A percentile compares a stretch with the other conserved stretches of the same genome.
Conservation (phyloP, 2,888 invertebrate species). For the Pammene aurita region DNA sequence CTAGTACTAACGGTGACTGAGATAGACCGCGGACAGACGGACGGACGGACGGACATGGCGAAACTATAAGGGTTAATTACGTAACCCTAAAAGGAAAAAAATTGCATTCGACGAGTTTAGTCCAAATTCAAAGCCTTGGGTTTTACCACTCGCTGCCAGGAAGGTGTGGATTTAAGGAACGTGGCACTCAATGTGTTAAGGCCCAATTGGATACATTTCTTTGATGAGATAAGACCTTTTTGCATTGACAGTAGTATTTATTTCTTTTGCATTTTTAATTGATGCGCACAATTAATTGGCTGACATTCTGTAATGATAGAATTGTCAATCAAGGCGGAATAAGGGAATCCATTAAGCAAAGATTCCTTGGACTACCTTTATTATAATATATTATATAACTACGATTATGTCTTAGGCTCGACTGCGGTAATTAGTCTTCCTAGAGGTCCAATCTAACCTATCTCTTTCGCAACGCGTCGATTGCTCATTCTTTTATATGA, state of each 20-base stretch:
- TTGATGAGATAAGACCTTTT: not conserved
- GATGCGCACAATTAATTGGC: constrained; percentile 14
- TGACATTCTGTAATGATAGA: constrained; percentile 16
- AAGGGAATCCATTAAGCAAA: constrained; percentile 9
- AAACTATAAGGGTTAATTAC: too few species aligned
- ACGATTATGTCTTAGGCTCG: not conserved
- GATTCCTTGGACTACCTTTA: constrained; percentile 9
- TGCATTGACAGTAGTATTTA: not conserved
- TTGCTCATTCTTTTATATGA: too few species aligned
- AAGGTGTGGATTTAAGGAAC: too few species aligned
- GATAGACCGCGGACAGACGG: too few species aligned
- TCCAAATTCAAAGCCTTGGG: too few species aligned
- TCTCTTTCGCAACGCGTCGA: too few species aligned
- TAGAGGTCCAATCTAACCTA: too few species aligned
- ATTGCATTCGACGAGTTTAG: too few species aligned
- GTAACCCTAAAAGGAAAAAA: too few species aligned
- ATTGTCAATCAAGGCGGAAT: constrained; percentile 19
- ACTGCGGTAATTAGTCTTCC: not conserved
- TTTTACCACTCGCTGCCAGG: too few species aligned
- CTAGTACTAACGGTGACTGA: too few species aligned
- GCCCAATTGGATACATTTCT: not conserved
- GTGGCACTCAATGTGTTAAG: not conserved
- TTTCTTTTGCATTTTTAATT: constrained; percentile 20
- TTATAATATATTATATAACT: not conserved
- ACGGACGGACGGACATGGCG: too few species aligned